Conservation (phyloP, 2,888 invertebrate species). For the Pinctada fucata region DNA sequence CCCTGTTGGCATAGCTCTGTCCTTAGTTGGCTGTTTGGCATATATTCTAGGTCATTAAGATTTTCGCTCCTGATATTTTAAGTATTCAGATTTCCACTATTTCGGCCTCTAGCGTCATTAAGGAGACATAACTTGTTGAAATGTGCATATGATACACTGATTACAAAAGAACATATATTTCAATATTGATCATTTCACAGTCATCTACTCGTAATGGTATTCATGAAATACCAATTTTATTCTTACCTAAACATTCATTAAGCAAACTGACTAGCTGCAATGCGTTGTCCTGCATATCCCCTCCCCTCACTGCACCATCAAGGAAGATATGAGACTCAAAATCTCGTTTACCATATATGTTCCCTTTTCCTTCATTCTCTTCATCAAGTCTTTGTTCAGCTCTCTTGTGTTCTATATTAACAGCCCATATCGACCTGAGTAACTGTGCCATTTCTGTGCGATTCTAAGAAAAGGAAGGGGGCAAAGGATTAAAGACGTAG, state of each 20-base stretch:
- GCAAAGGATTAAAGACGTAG: slow-evolving; percentile 31
- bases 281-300: slow-evolving; percentile 61
- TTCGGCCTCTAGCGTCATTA: too few species aligned
- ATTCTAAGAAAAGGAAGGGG: slow-evolving; percentile 50
- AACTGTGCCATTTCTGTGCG: slow-evolving; percentile 70
- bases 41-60: too few species aligned
- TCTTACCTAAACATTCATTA: slow-evolving; percentile 58
- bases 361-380: slow-evolving; percentile 49
- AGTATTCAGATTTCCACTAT: too few species aligned
- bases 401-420: slow-evolving; percentile 47
- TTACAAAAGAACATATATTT: too few species aligned
- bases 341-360: slow-evolving; percentile 40
- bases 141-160: too few species aligned
- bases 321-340: slow-evolving; percentile 72
- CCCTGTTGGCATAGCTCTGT: too few species aligned
- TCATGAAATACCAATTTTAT: too few species aligned
- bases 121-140: too few species aligned
- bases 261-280: slow-evolving; percentile 64
- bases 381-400: background rate
- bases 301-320: slow-evolving; percentile 68
- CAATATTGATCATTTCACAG: too few species aligned
- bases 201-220: too few species aligned
- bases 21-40: too few species aligned
- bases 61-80: too few species aligned
- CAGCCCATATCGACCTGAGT: slow-evolving; percentile 60